Conservation (phyloP, 2,113 vertebrate genomes). For the Calyptomena viridis region DNA sequence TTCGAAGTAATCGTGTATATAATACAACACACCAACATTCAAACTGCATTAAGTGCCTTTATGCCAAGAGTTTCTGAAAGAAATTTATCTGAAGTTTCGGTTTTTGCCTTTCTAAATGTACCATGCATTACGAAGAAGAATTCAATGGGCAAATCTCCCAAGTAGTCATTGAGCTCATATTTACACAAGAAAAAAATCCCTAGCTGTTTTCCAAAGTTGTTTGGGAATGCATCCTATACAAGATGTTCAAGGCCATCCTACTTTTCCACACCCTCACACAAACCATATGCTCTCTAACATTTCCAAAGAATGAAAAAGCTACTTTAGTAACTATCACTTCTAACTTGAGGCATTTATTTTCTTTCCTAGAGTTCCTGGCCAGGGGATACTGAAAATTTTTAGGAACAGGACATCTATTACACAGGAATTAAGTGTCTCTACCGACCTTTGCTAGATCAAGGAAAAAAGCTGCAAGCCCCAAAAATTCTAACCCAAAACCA, state of each 20-base stretch:
- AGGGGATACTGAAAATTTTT: not conserved
- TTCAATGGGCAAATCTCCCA: not conserved
- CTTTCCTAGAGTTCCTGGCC: not conserved
- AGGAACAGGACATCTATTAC: not conserved
- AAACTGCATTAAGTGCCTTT: not conserved
- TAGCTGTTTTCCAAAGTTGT: not conserved
- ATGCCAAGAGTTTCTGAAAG: not conserved
- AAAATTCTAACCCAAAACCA: not conserved
- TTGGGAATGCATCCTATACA: not conserved
- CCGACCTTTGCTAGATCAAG: not conserved
- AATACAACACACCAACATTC: not conserved
- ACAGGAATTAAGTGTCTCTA: not conserved
- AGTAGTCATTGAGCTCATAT: not conserved
- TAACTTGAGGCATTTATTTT: not conserved
- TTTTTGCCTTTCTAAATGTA: not conserved
- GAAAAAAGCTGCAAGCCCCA: not conserved
- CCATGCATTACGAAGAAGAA: not conserved
- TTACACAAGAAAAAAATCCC: not conserved
- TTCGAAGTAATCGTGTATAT: not conserved
- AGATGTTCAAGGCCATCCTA: not conserved
- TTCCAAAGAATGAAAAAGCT: not conserved
- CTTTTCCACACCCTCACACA: not conserved
- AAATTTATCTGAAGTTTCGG: not conserved
- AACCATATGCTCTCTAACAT: not conserved
- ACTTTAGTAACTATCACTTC: not conserved